Evolutionary conservation across 2,888 invertebrate species (phyloP).

Genomic region (Pyrocoelia pectoralis): DNA sequence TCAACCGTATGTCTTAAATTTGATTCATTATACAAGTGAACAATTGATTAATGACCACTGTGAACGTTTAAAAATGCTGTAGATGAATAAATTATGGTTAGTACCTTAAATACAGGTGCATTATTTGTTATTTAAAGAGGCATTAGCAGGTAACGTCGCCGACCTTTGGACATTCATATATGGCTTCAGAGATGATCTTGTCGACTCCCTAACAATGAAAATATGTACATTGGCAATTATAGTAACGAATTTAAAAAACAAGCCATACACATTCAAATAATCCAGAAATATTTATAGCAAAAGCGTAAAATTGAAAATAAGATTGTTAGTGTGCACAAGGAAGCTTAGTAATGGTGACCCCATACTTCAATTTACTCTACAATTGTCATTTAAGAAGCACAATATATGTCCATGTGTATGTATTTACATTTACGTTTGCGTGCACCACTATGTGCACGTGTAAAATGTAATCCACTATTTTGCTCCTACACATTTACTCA

Average conservation of each 20-base stretch:
- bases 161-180: constrained; percentile 80
- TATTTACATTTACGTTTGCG: too few relatives aligned
- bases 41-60: too few relatives aligned
- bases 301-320: not conserved
- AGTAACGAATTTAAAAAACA: not conserved
- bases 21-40: too few relatives aligned
- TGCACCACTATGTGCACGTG: too few relatives aligned
- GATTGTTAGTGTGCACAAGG: too few relatives aligned
- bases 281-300: not conserved
- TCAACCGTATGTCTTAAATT: constrained; percentile 6
- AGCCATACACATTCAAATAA: not conserved
- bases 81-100: constrained; percentile 32
- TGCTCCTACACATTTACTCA: too few relatives aligned
- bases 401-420: too few relatives aligned
- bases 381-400: too few relatives aligned
- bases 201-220: constrained; percentile 72
- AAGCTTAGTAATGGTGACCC: too few relatives aligned
- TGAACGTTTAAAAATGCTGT: not conserved
- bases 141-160: constrained; percentile 87
- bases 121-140: constrained; percentile 72
- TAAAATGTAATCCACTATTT: too few relatives aligned
- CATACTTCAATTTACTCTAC: too few relatives aligned
- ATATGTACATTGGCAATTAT: constrained; percentile 18
- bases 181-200: constrained; percentile 78
- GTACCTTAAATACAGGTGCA: constrained; percentile 34